Percentiles rank a stretch among this genome's conserved stretches.
These are phyloP conservation scores for Calliopsis andreniformis DNA, from an alignment of 1,140 invertebrate species.

Conservation along the genomic window DNA sequence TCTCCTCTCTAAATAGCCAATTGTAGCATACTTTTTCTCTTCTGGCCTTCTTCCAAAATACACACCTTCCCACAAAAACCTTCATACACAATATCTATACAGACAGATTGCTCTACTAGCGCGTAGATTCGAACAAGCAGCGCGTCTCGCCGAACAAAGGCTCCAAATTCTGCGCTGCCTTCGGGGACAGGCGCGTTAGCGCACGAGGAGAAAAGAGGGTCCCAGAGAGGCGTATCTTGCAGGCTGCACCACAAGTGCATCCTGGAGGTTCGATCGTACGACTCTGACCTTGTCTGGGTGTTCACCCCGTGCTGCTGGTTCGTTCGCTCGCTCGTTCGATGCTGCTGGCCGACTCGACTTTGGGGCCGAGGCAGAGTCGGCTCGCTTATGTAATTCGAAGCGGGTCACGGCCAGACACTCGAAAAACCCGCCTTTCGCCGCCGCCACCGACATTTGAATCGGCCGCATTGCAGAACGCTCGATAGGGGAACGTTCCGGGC, in stretches of 20 bases:
- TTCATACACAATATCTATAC: too few relatives aligned
- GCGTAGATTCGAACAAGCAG: too few relatives aligned
- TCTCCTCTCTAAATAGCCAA: too few relatives aligned
- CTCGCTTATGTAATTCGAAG: constrained; percentile 70
- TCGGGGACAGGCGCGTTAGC: not conserved
- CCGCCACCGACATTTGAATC: constrained; percentile 39
- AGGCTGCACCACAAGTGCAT: constrained; percentile 52
- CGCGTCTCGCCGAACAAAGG: constrained; percentile 40
- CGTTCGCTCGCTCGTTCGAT: constrained; percentile 34
- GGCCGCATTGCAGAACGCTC: constrained; percentile 45
- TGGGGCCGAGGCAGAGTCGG: constrained; percentile 38
- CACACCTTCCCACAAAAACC: too few relatives aligned
- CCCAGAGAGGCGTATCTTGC: constrained; percentile 19
- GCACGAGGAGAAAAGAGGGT: not conserved
- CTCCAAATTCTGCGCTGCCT: not conserved
- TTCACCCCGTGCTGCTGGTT: constrained; percentile 58
- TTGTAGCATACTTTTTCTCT: too few relatives aligned
- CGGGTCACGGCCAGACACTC: constrained; percentile 74
- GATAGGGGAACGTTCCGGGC: constrained; percentile 1
- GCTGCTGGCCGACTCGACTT: constrained; percentile 27
- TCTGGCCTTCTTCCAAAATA: too few relatives aligned
- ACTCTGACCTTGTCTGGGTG: constrained; percentile 71
- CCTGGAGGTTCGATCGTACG: constrained; percentile 48
- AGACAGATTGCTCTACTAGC: too few relatives aligned
- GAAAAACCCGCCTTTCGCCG: constrained; percentile 66